Percentiles rank a stretch among this genome's conserved stretches.
These are phyloP conservation scores for Acestrorhynchus altus DNA, from an alignment of 2,797 vertebrate species.

Conservation along the genomic window DNA sequence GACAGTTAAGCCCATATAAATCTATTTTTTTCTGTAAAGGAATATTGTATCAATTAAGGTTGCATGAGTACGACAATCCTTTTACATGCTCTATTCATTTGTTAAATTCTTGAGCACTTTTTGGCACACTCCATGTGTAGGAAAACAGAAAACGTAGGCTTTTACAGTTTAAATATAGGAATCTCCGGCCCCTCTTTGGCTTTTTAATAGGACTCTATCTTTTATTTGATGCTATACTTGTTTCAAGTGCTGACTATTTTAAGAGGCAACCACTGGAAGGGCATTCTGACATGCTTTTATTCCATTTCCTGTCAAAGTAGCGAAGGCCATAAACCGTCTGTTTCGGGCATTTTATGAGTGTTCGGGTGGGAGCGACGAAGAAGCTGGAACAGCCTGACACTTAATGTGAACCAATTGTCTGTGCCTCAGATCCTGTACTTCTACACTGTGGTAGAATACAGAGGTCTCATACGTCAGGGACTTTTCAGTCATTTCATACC, in stretches of 20 bases:
- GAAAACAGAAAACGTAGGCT: slow-evolving; percentile 54
- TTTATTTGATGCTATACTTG: slow-evolving; percentile 71
- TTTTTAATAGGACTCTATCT: slow-evolving; percentile 65
- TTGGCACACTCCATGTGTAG: slow-evolving; percentile 39
- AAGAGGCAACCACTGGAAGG: slow-evolving; percentile 52
- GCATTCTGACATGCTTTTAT: slow-evolving; percentile 63
- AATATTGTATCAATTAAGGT: not conserved
- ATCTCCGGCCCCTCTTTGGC: slow-evolving; percentile 62
- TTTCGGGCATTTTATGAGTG: slow-evolving; percentile 59
- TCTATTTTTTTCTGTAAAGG: not conserved
- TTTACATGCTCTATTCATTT: not conserved
- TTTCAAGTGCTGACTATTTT: slow-evolving; percentile 68
- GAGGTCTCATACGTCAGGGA: not conserved
- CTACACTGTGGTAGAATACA: not conserved
- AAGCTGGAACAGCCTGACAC: slow-evolving; percentile 3
- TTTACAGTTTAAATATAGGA: slow-evolving; percentile 71
- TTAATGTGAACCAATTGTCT: slow-evolving; percentile 11
- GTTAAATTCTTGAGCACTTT: slow-evolving; percentile 35
- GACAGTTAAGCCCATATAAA: not conserved
- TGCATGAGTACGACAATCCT: not conserved
- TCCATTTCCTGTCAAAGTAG: slow-evolving; percentile 68
- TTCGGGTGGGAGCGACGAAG: slow-evolving; percentile 25
- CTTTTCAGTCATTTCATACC: not conserved
- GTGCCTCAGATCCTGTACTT: slow-evolving; percentile 7
- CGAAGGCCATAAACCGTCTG: slow-evolving; percentile 65